phyloP scores from a whole-genome alignment of 1,140 invertebrate species.

The Coelopa frigida region DNA sequence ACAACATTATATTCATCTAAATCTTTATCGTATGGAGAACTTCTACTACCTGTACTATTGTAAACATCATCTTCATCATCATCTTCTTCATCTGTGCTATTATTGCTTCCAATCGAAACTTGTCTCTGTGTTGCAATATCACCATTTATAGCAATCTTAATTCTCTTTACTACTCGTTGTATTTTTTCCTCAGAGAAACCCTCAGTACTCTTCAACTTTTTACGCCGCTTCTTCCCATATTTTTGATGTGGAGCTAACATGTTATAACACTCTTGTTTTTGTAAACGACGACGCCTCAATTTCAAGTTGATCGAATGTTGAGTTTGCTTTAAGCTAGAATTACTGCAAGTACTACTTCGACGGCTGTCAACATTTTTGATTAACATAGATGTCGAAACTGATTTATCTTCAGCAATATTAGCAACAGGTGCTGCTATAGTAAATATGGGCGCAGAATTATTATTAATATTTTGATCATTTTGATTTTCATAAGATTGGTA shows the following conservation, averaged over 20 bases:
- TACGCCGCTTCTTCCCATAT: neutral
- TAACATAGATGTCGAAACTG: too few species aligned
- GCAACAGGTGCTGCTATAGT: too few species aligned
- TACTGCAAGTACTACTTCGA: constrained; percentile 17
- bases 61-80: constrained; percentile 10
- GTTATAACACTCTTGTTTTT: too few species aligned
- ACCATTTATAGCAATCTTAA: constrained; percentile 25
- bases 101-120: constrained; percentile 14
- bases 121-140: constrained; percentile 15
- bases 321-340: constrained; percentile 17
- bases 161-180: constrained; percentile 19
- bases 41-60: neutral
- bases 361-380: too few species aligned
- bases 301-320: constrained; percentile 20
- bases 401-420: too few species aligned
- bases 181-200: neutral
- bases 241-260: neutral
- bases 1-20: neutral
- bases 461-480: too few species aligned
- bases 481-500: too few species aligned
- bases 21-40: neutral
- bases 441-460: too few species aligned
- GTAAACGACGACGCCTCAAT: constrained; percentile 5
- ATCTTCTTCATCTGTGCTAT: constrained; percentile 16
- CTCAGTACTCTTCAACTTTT: neutral